Conservation (phyloP, 1,140 invertebrate species). For the Drosophila malerkotliana region DNA sequence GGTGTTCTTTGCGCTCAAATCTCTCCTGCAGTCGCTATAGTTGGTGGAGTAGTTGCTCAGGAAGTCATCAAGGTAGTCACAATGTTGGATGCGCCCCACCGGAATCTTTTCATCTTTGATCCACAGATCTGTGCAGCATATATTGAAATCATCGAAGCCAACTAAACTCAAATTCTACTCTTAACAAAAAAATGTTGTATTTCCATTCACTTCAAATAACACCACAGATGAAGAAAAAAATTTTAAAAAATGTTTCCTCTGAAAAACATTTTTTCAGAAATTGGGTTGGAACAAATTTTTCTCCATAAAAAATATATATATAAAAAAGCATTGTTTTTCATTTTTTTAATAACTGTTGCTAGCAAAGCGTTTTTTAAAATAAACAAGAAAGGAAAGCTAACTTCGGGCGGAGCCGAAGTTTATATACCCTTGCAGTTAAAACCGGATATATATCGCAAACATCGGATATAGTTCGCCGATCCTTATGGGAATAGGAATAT, state of each 20-base stretch:
- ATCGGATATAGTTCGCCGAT: too few relatives aligned
- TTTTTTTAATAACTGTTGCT: too few relatives aligned
- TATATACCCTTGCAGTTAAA: too few relatives aligned
- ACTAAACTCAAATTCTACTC: constrained; percentile 25
- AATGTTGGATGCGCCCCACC: constrained; percentile 93
- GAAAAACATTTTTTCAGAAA: too few relatives aligned
- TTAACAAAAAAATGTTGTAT: background rate
- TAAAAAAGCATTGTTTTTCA: too few relatives aligned
- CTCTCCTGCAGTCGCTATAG: constrained; percentile 94
- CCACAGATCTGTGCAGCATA: constrained; percentile 91
- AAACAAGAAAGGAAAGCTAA: too few relatives aligned
- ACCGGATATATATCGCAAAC: too few relatives aligned
- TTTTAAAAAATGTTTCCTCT: constrained; percentile 25
- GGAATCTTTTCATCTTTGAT: constrained; percentile 97
- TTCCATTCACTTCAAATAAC: constrained; percentile 42
- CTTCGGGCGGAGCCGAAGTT: too few relatives aligned
- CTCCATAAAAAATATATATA: too few relatives aligned
- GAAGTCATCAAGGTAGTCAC: constrained; percentile 98
- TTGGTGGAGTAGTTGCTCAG: constrained; percentile 96
- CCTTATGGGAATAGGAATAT: too few relatives aligned
- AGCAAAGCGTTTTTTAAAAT: too few relatives aligned
- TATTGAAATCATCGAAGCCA: constrained; percentile 85
- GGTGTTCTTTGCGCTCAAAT: constrained; percentile 92
- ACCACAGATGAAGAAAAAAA: constrained; percentile 30
- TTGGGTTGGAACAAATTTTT: too few relatives aligned